Conservation (phyloP, 1,140 invertebrate species). For the Venturia canescens region DNA sequence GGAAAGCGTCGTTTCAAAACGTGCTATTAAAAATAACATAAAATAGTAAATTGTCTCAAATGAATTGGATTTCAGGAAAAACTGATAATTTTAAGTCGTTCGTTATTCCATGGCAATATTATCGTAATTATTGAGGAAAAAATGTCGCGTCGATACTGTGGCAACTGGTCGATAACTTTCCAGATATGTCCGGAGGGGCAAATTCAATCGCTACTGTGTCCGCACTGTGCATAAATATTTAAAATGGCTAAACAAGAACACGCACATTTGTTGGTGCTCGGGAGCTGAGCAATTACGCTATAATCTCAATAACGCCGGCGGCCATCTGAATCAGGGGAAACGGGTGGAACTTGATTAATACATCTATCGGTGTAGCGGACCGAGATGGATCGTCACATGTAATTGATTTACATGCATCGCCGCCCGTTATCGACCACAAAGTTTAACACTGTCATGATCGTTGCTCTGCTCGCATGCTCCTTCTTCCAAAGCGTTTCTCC, state of each 20-base stretch:
- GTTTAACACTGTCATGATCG: constrained; percentile 11
- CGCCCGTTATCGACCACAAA: constrained; percentile 27
- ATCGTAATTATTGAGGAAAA: neutral
- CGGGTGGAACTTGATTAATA: constrained; percentile 42
- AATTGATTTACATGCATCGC: constrained; percentile 47
- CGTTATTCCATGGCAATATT: neutral
- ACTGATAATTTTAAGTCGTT: neutral
- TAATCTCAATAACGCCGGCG: constrained; percentile 35
- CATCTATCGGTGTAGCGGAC: constrained; percentile 21
- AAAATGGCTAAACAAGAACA: constrained; percentile 32
- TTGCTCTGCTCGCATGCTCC: neutral
- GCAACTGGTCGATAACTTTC: constrained; percentile 2
- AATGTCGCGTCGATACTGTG: neutral
- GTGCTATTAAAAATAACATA: too few relatives aligned
- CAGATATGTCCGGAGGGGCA: neutral
- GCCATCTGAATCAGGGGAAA: constrained; percentile 1
- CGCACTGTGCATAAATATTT: neutral
- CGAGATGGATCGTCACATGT: constrained; percentile 35
- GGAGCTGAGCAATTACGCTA: constrained; percentile 42
- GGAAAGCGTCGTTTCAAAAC: too few relatives aligned
- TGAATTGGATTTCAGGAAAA: neutral
- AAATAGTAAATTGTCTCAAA: too few relatives aligned
- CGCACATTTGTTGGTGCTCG: neutral
- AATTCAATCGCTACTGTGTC: constrained; percentile 3
- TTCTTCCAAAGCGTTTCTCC: neutral